Evolutionary conservation across 2,888 invertebrate genomes (phyloP).

Genomic region (Sclerodermus sp.): DNA sequence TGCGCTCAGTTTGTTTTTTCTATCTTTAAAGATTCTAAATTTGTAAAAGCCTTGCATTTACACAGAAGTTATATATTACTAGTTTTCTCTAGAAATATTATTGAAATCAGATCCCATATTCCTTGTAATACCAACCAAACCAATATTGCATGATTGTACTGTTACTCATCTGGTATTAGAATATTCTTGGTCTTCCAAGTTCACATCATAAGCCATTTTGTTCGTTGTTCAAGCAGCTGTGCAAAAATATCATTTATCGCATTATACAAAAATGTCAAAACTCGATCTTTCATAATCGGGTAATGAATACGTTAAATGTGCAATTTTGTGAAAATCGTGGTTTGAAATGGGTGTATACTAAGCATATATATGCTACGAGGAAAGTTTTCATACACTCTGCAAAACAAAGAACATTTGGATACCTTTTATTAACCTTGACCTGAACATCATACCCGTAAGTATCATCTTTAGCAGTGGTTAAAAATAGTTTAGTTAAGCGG

Average conservation of each 20-base stretch:
- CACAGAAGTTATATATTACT: too few species aligned
- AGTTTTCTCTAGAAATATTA: too few species aligned
- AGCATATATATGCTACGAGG: slow-evolving; percentile 5
- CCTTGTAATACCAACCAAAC: too few species aligned
- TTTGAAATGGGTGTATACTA: not conserved
- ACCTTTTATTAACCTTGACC: slow-evolving; percentile 54
- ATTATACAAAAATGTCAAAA: slow-evolving; percentile 46
- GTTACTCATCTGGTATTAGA: too few species aligned
- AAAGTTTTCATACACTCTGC: slow-evolving; percentile 21
- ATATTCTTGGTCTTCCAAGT: too few species aligned
- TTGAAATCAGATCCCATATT: too few species aligned
- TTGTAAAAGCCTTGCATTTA: too few species aligned
- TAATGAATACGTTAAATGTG: slow-evolving; percentile 25
- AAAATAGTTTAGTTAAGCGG: slow-evolving; percentile 44
- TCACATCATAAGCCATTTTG: slow-evolving; percentile 49
- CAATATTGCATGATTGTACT: too few species aligned
- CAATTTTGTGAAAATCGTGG: slow-evolving; percentile 12
- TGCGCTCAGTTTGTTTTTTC: too few species aligned
- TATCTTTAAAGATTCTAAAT: too few species aligned
- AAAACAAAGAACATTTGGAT: slow-evolving; percentile 48
- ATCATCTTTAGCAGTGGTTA: slow-evolving; percentile 44
- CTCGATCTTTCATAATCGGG: slow-evolving; percentile 26
- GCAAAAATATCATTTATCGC: slow-evolving; percentile 44
- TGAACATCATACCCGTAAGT: slow-evolving; percentile 46
- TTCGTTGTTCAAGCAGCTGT: slow-evolving; percentile 54